phyloP scores from a whole-genome alignment of 2,797 vertebrate species.

The Apogon hyalosoma region DNA sequence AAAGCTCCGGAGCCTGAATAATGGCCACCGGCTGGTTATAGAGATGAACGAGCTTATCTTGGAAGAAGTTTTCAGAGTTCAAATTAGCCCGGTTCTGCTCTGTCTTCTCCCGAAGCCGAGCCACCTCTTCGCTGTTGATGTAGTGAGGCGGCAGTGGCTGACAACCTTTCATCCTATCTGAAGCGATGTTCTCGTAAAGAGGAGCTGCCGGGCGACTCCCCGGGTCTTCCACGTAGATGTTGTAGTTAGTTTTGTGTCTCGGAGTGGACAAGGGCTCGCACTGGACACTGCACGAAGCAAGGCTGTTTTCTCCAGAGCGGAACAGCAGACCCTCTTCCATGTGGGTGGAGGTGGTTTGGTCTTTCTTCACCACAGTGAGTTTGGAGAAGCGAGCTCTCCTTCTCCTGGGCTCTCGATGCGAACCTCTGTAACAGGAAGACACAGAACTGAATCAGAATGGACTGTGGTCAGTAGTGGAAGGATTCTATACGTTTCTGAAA shows the following conservation, averaged over 20 bases:
- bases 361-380: constrained; percentile 90
- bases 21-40: constrained; percentile 91
- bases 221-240: constrained; percentile 92
- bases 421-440: constrained; percentile 77
- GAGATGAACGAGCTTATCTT: constrained; percentile 90
- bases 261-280: constrained; percentile 81
- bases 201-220: constrained; percentile 76
- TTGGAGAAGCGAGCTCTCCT: constrained; percentile 86
- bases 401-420: constrained; percentile 73
- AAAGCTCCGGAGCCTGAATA: constrained; percentile 90
- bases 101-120: constrained; percentile 81
- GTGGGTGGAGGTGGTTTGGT: constrained; percentile 95
- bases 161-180: constrained; percentile 73
- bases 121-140: constrained; percentile 80
- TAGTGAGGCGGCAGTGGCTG: constrained; percentile 77
- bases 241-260: constrained; percentile 89
- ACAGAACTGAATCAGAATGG: neutral
- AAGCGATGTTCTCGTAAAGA: constrained; percentile 83
- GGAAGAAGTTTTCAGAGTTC: constrained; percentile 81
- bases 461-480: neutral
- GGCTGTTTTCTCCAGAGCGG: constrained; percentile 84
- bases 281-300: constrained; percentile 80
- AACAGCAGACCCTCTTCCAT: constrained; percentile 87
- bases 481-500: too few species aligned
- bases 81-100: constrained; percentile 84